Base-by-base conservation (phyloP, 2,113 vertebrate species). In the Motacilla tschutschensis region DNA sequence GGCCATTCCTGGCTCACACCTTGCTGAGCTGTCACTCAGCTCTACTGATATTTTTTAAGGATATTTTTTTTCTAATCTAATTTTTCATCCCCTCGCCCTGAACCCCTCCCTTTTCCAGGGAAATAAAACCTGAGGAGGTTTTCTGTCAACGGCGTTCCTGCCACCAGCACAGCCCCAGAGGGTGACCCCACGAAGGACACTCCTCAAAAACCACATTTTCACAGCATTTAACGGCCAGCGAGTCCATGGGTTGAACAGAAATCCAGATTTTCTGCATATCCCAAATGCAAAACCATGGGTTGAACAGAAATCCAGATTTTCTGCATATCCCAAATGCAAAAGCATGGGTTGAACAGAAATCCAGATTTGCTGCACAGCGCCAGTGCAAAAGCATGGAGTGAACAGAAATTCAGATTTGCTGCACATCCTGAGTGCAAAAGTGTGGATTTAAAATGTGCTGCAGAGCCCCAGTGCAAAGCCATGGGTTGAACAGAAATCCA, bases 31-130 rank as follows among this genome's bases (percentile, higher is more conserved):
- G 1, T 8, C 47, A 6, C 55, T 47, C 13, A 11, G 41, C 40
- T 41, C 0, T 5, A 2, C 0, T 41, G 16, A 5, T 62, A 0
- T 6, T 33, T n/a, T 40, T 38, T n/a, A 26, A 41, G 24, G 24
- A 62, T 63, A 51, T 53, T 48, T 60, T 55, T 36, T 54, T 40
- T 5, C 20, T 33, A 33, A 33, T 33, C 33, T 33, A 33, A 33
- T 33, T 33, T 33, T 33, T 33, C 33, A 33, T 33, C 33, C 33
- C 33, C 33, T 33, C 33, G 33, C 33, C 33, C 33, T 33, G 33
- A 33, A 33, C 33, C 55, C 31, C 19, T 67, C 28, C 1, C 18
- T 5, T 26, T 65, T 22, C 8, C 28, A 54, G 50, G 3, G 38
- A 43, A 59, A 28, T 24, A 12, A 17, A 53, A 14, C 2, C 8